Evolutionary conservation across 2,797 vertebrate genomes (phyloP), one percentile per base, ranked within the genome.

Genomic region (Melanotaenia boesemani): DNA sequence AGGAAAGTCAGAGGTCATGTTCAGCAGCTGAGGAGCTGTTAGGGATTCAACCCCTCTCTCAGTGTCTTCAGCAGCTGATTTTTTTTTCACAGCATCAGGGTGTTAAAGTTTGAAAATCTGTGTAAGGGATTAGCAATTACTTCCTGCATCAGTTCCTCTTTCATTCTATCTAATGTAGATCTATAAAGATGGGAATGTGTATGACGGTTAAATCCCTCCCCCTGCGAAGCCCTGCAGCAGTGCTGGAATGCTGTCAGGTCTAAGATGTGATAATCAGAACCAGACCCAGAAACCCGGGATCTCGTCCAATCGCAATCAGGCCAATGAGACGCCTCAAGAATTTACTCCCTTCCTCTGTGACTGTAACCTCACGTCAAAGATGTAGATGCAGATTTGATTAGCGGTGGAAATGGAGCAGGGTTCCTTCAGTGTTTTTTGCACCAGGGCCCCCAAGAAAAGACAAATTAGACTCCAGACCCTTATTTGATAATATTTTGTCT

Each of bases 241-340:
- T 18, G 50, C 89, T 89, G 91, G 90, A 93, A 91, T 87, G 84
- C 86, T 72, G 83, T 86, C 88, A 76, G 84, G 66, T 79, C 83
- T 61, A 41, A 61, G 83, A 88, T 74, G 69, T 82, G 85, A 83
- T 94, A 95, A 95, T 94, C 92, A 91, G 72, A 92, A 91, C 85
- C 94, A 94, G 91, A 92, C 86, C 74, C 72, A 34, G 78, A 50
- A 63, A 71, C 64, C 72, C 57, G 64, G 87, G 82, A 84, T 83
- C 77, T 63, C n/a, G 20, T 88, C 83, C 77, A 88, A 83, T 88
- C 64, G 65, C 88, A 86, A 85, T 86, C 81, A 85, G 72, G 77
- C 80, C 80, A 81, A 41, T 48, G 75, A 56, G 67, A 71, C 36
- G 74, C 79, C 84, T 85, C 67, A 89, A 85, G 67, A 85, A 81